phyloP scores from a whole-genome alignment of 2,113 vertebrate species.

The Murina feae region DNA sequence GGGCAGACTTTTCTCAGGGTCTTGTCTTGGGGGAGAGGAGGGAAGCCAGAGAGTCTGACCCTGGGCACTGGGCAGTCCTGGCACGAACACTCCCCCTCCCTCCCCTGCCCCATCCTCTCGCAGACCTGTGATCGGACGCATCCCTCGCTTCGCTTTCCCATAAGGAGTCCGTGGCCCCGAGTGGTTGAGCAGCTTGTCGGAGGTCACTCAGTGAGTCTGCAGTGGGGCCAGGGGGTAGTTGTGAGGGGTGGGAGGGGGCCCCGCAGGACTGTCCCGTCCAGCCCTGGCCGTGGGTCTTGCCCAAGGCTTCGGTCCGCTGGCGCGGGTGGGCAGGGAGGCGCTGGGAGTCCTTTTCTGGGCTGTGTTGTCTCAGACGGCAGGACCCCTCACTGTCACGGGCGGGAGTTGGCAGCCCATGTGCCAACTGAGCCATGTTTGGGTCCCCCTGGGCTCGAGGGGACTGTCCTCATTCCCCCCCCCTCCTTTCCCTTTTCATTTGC shows the following conservation, averaged over 20 bases:
- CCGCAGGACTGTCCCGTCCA: background rate
- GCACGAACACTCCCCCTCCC: background rate
- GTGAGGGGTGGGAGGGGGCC: background rate
- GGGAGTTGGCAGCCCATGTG: background rate
- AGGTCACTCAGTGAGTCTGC: background rate
- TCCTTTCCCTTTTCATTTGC: conserved; percentile 63
- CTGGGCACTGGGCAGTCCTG: rapidly evolving
- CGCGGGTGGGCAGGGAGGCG: background rate
- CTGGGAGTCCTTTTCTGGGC: background rate
- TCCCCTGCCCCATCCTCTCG: background rate
- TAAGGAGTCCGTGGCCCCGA: rapidly evolving
- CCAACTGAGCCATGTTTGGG: background rate
- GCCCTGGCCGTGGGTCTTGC: background rate
- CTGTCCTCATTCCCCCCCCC: conserved; percentile 8
- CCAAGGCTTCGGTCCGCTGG: background rate
- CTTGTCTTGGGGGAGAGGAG: background rate
- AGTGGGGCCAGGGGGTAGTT: background rate
- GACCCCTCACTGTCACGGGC: rapidly evolving
- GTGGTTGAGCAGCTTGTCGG: rapidly evolving
- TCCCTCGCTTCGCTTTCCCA: background rate
- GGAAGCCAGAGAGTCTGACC: rapidly evolving
- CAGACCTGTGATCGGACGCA: background rate
- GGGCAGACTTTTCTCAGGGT: too few species aligned
- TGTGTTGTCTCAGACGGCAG: rapidly evolving
- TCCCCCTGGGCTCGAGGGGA: background rate